These are phyloP conservation scores for Marisa cornuarietis DNA, from an alignment of 1,140 invertebrate species.

Conservation along the genomic window DNA sequence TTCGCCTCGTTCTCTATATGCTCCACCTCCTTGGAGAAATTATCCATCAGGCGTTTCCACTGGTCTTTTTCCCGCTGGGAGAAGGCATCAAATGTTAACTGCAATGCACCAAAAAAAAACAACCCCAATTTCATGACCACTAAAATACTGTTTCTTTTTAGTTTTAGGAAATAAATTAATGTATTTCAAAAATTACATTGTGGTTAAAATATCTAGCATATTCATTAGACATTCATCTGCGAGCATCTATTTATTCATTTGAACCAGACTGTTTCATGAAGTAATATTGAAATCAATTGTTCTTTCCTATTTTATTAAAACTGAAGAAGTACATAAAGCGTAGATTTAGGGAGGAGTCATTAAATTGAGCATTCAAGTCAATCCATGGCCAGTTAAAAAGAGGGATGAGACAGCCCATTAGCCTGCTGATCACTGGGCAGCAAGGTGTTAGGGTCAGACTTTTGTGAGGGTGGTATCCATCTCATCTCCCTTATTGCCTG, in stretches of 20 bases:
- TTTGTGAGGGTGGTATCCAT: no score
- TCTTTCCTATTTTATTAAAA: background rate
- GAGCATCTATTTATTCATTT: no score
- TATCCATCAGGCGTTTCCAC: conserved; percentile 82
- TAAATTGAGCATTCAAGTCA: no score
- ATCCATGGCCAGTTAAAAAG: no score
- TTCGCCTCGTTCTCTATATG: conserved; percentile 83
- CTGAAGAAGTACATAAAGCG: background rate
- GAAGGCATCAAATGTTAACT: conserved; percentile 85
- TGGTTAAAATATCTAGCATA: no score
- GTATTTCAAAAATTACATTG: background rate
- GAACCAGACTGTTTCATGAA: background rate
- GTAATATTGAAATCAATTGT: background rate
- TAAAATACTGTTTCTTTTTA: background rate
- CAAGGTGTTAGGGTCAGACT: no score
- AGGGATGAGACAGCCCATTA: no score
- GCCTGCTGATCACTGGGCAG: no score
- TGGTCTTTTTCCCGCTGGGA: conserved; percentile 78
- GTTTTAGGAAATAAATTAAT: background rate
- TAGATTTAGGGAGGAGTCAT: background rate
- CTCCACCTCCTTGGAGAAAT: conserved; percentile 79
- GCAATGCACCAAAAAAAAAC: conserved; percentile 18
- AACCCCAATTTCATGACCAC: background rate
- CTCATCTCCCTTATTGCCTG: no score
- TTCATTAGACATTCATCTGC: no score